Evolutionary conservation across 2,888 invertebrate species (phyloP), one percentile per base, ranked within the genome.

Genomic region (Drosophila yooni): DNA sequence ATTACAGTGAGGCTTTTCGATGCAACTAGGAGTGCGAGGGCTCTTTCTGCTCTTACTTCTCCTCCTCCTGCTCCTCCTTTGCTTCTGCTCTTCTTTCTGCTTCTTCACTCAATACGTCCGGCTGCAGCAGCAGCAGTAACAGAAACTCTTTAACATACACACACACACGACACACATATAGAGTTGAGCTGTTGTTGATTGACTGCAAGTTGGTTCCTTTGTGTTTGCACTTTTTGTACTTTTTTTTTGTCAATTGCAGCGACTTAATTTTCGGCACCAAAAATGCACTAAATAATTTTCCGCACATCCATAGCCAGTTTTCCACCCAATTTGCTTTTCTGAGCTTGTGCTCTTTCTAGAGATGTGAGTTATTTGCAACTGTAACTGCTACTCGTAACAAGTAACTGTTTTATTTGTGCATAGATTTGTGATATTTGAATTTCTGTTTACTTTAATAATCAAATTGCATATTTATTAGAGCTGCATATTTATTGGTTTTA

Each of bases 321-420:
- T 87, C 88, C 88, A 87, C 79, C 83, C 83, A 86, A 86, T 86
- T 84, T 76, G 77, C 74, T 80, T 78, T 85, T 74, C 72, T 62
- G 60, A 66, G 63, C 75, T 76, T 78, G 53, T 67, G 62, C 75
- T 74, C 75, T 75, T 70, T 70, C 31, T 52, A 63, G 76, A 50
- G 73, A 73, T 74, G 73, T 50, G 74, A 38, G 46, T 7, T 52
- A 57, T 61, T 57, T 52, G 18, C n/a, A 46, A 48, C 4, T 27
- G 31, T 60, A 75, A 56, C 33, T 48, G 60, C 48, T 68, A 74
- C 48, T 46, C 11, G 40, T 53, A 27, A 59, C 56, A 50, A 60
- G 59, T 52, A 13, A 8, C 34, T 10, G 25, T n/a, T 40, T 11
- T n/a, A 8, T 0, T 27, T 36, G 13, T 33, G 31, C 6, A n/a